Evolutionary conservation across 2,888 invertebrate genomes (phyloP).

Genomic region (Troilus luridus): DNA sequence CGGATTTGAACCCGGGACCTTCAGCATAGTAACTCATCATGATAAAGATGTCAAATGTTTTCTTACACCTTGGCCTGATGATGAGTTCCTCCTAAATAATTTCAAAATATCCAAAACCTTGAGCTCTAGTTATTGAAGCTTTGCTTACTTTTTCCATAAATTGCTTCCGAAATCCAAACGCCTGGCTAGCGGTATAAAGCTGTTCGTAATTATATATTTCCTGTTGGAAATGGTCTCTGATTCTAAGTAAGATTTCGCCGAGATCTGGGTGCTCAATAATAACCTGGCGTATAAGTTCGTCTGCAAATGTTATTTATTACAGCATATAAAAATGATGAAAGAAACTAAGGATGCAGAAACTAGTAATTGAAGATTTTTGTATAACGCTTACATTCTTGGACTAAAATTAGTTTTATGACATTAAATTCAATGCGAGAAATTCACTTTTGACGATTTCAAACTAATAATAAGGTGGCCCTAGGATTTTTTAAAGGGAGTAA

Average conservation of each 20-base stretch:
- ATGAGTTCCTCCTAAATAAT: too few relatives aligned
- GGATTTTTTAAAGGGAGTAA: too few relatives aligned
- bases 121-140: neutral
- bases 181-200: neutral
- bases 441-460: too few relatives aligned
- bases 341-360: neutral
- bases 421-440: too few relatives aligned
- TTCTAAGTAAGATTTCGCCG: neutral
- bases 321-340: neutral
- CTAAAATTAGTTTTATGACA: too few relatives aligned
- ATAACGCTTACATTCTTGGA: too few relatives aligned
- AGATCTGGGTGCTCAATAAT: neutral
- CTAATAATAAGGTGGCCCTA: too few relatives aligned
- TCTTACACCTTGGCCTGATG: too few relatives aligned
- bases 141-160: slow-evolving; percentile 9
- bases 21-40: too few relatives aligned
- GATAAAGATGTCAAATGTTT: too few relatives aligned
- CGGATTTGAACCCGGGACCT: too few relatives aligned
- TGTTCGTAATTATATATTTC: slow-evolving; percentile 36
- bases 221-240: slow-evolving; percentile 8
- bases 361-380: too few relatives aligned
- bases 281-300: slow-evolving; percentile 38
- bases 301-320: neutral
- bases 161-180: neutral
- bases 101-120: neutral